Base-by-base conservation (phyloP, 2,888 invertebrate species). In the Rhingia rostrata region DNA sequence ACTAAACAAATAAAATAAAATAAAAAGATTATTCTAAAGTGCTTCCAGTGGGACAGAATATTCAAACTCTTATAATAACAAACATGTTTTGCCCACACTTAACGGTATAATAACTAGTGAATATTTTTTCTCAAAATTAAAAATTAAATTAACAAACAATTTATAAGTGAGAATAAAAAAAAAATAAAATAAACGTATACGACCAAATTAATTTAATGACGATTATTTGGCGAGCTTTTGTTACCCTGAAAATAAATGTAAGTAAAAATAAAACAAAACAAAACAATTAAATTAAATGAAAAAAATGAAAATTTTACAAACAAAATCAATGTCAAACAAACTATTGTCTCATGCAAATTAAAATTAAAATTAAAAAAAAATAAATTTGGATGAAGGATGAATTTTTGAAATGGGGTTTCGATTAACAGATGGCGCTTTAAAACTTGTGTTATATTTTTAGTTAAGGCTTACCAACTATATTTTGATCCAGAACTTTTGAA, bases 231-330 rank as follows among this genome's bases (percentile, higher is more conserved):
- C 54, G 56, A 60, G 39, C 54, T 41, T 66, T 70, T 81, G 53
- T 63, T 56, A 51, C 45, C 63, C 86, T 86, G 86, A 79, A 86
- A 86, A 41, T 78, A 86, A 82, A 63, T 37, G 45, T 41, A 49
- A 56, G 32, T 51, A 70, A 67, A 81, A 85, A 22, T 73, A 66
- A 85, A 83, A 80, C n/a, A 86, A 86, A 80, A 74, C 35, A 84
- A 84, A 79, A 80, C 39, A 74, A 80, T 66, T 51, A 54, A 60
- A 79, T 75, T 73, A 60, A 77, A 54, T 35, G 47, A 61, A 49
- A 12, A 67, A 79, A 30, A 74, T 43, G 47, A 54, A 66, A 30
- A 77, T 33, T 47, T 39, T 49, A 60, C 45, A 60, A 53, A 43
- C 43, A 22, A 49, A 14, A 45, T 0, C 53, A 63, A 37, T 10